Evolutionary conservation across 2,888 invertebrate genomes (phyloP), one percentile per base, ranked within the genome.

Genomic region (Eurytoma californica): DNA sequence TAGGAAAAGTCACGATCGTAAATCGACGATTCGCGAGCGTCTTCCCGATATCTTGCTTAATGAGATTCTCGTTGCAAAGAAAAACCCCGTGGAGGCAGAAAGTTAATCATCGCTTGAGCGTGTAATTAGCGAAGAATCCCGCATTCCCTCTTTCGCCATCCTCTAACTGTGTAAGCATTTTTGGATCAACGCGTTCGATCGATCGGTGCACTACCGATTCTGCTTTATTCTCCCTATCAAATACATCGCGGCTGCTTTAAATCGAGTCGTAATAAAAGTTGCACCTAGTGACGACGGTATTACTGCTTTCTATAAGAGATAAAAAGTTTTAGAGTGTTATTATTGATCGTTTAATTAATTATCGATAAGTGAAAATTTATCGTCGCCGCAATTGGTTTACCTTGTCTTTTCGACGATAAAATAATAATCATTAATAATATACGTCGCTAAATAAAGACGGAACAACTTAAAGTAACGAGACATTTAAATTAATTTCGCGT

Each of bases 41-140:
- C 61, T 30, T 61, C 30, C 55, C 49, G 24, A 28, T 20, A 12
- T 51, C 30, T 61, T 39, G 5, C 74, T 76, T 80, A 77, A 79
- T 82, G 80, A 76, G 72, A 79, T 76, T 77, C 72, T 55, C 72
- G 65, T 39, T 67, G 51, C 20, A 57, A 74, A 74, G 16, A 39
- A 20, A 57, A 66, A 47, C 58, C 24, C 65, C 55, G 65, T 3
- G n/a, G 47, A n/a, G 47, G 39, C 63, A 20, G 14, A n/a, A 66
- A 77, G 80, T 78, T 82, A 80, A 81, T 84, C 82, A 69, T 79
- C 72, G 24, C 61, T 70, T 61, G 28, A 65, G 75, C 73, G 72
- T 76, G 68, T 81, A 82, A 83, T 83, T 80, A 77, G 77, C 70
- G 55, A 77, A 57, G 39, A 55, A 74, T 77, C 65, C 67, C 4